Conservation (phyloP, 1,140 invertebrate genomes). For the Lycorma delicatula region DNA sequence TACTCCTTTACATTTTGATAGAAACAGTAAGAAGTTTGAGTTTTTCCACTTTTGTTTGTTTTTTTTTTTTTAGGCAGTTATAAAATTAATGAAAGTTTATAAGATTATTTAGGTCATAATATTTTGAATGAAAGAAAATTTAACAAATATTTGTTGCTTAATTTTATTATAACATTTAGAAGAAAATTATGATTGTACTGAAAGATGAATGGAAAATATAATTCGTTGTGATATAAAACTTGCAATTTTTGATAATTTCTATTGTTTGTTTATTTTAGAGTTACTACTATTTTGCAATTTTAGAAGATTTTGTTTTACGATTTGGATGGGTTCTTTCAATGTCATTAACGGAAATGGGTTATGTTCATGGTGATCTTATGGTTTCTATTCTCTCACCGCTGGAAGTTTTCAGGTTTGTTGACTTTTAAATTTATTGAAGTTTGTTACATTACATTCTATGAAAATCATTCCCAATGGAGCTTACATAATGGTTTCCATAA, state of each 20-base stretch:
- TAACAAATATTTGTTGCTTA: not conserved
- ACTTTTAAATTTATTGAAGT: no score
- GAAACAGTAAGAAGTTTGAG: no score
- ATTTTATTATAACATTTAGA: not conserved
- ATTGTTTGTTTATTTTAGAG: constrained; percentile 45
- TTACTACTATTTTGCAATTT: constrained; percentile 96
- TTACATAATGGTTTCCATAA: no score
- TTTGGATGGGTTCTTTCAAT: constrained; percentile 89
- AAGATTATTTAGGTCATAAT: no score
- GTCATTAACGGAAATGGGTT: constrained; percentile 73
- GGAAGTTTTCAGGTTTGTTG: constrained; percentile 96
- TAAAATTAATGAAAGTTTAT: no score
- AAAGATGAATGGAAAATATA: constrained; percentile 34
- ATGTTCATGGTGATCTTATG: constrained; percentile 76
- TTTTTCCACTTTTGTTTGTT: no score
- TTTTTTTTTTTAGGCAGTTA: no score
- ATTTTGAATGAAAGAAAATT: not conserved
- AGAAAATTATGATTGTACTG: not conserved
- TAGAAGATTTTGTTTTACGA: constrained; percentile 89
- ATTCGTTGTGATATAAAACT: constrained; percentile 14
- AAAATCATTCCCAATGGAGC: no score
- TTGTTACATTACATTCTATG: no score
- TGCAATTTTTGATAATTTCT: constrained; percentile 35
- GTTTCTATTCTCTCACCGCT: constrained; percentile 79
- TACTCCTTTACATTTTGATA: no score